A percentile compares a stretch with the other conserved stretches of the same genome.
Evolutionary conservation across 1,140 invertebrate species (phyloP).

Genomic region (Drosophila pectinifera): DNA sequence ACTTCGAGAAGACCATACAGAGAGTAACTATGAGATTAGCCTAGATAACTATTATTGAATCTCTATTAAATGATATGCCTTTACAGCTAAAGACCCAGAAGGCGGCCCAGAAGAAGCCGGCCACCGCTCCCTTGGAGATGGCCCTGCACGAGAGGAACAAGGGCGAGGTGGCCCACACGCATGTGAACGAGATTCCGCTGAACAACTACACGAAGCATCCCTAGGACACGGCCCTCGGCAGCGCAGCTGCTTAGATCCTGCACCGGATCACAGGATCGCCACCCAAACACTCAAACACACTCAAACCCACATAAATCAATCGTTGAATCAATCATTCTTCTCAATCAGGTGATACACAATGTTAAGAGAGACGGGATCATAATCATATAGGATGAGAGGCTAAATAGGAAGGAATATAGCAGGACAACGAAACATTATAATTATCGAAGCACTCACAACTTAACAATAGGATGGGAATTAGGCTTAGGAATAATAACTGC

Average conservation of each 20-base stretch:
- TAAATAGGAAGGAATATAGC: slow-evolving; percentile 26
- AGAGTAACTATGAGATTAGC: slow-evolving; percentile 66
- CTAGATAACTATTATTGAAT: too few relatives aligned
- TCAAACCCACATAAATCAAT: slow-evolving; percentile 11
- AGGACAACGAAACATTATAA: slow-evolving; percentile 42
- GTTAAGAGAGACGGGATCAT: slow-evolving; percentile 50
- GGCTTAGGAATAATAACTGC: slow-evolving; percentile 28
- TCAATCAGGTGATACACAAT: slow-evolving; percentile 69
- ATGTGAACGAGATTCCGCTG: slow-evolving; percentile 77
- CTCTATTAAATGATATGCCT: background rate
- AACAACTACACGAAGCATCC: slow-evolving; percentile 84
- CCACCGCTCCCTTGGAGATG: slow-evolving; percentile 72
- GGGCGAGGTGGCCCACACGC: slow-evolving; percentile 70
- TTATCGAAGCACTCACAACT: slow-evolving; percentile 28
- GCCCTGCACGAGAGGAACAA: slow-evolving; percentile 77
- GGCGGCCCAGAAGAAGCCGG: slow-evolving; percentile 74
- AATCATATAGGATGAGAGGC: slow-evolving; percentile 43
- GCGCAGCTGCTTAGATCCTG: slow-evolving; percentile 66
- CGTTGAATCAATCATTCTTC: slow-evolving; percentile 41
- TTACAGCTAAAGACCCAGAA: slow-evolving; percentile 82
- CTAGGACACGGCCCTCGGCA: slow-evolving; percentile 78
- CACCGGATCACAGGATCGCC: slow-evolving; percentile 19
- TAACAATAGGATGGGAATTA: slow-evolving; percentile 23
- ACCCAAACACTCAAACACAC: slow-evolving; percentile 3
- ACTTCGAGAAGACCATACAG: slow-evolving; percentile 84